Evolutionary conservation across 1,140 invertebrate genomes (phyloP).

Genomic region (Drosophila pallidifrons): DNA sequence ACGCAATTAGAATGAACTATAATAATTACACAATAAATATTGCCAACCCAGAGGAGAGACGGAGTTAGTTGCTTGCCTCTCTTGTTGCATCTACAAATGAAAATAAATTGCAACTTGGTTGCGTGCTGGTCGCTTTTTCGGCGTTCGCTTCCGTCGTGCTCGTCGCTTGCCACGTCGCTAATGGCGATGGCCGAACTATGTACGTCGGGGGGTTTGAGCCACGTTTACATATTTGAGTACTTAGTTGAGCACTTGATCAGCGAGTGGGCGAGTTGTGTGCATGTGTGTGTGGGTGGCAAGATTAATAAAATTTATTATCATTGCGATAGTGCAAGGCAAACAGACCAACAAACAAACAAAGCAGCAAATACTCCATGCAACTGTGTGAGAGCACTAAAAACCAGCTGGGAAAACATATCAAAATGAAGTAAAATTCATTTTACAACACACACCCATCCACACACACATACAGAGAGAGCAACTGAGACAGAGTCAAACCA

Average conservation of each 20-base stretch:
- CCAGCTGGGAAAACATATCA: conserved; percentile 79
- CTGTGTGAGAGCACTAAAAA: conserved; percentile 58
- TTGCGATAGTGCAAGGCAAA: conserved; percentile 67
- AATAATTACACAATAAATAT: conserved; percentile 72
- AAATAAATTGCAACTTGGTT: conserved; percentile 61
- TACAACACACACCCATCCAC: conserved; percentile 40
- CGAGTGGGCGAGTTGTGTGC: not conserved
- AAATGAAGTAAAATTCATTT: conserved; percentile 84
- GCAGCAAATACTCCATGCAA: conserved; percentile 51
- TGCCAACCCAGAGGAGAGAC: not conserved
- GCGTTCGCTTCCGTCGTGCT: conserved; percentile 2
- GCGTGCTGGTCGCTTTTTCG: conserved; percentile 11
- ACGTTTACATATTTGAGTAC: conserved; percentile 58
- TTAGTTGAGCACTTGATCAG: conserved; percentile 41
- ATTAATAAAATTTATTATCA: conserved; percentile 84
- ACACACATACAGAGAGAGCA: not conserved
- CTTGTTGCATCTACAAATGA: conserved; percentile 50
- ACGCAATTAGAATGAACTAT: conserved; percentile 56
- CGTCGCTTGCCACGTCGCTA: conserved; percentile 7
- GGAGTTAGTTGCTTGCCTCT: not conserved
- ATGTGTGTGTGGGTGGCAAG: conserved; percentile 54
- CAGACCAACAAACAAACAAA: conserved; percentile 61
- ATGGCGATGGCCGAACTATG: conserved; percentile 7
- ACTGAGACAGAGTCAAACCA: conserved; percentile 46
- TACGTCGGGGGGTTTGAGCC: conserved; percentile 21